Base-by-base conservation (phyloP, 2,113 vertebrate species). In the Paedocypris sp. region DNA sequence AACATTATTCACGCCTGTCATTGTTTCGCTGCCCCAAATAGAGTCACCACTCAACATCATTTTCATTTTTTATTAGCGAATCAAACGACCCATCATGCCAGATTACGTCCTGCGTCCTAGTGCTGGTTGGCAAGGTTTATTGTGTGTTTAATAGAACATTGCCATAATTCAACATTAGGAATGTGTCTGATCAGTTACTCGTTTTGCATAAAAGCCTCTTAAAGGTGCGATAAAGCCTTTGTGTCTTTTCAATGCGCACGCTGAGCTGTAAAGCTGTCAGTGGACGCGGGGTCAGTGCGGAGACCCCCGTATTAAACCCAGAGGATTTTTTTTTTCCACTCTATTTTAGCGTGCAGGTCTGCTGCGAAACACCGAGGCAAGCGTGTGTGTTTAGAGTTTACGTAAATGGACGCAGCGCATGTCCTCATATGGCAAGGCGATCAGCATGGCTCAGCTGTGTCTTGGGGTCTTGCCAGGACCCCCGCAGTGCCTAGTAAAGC, bases 351-450 rank as follows among this genome's bases (percentile, higher is more conserved):
- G 2, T 52, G 54, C 28, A 42, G 46, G 38, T 60, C 28, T 5
- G 1, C n/a, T 33, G 9, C 13, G 15, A 45, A 47, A 2, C 47
- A 45, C 29, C 8, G 35, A 29, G 22, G 28, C 38, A 39, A 33
- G 26, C 32, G 13, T 8, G 43, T 64, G 52, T 70, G 67, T 65
- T 71, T 68, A 51, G 54, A 65, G 26, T 59, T 57, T 19, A 38
- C 43, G 16, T 31, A 16, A 53, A 60, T 19, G 33, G 43, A 43
- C 29, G 16, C n/a, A 1, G 39, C 31, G 62, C 47, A 69, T 68
- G 67, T 67, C 71, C 73, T 72, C 73, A 60, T 73, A 75, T 73
- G 70, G 71, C 32, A 42, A 68, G 50, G 47, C 50, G 29, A 26
- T 22, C 33, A 5, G 56, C 31, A 42, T 57, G 32, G 63, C 46